A percentile compares a stretch with the other conserved stretches of the same genome.
phyloP scores from a whole-genome alignment of 2,888 invertebrate genomes.

The Mesoligia furuncula region DNA sequence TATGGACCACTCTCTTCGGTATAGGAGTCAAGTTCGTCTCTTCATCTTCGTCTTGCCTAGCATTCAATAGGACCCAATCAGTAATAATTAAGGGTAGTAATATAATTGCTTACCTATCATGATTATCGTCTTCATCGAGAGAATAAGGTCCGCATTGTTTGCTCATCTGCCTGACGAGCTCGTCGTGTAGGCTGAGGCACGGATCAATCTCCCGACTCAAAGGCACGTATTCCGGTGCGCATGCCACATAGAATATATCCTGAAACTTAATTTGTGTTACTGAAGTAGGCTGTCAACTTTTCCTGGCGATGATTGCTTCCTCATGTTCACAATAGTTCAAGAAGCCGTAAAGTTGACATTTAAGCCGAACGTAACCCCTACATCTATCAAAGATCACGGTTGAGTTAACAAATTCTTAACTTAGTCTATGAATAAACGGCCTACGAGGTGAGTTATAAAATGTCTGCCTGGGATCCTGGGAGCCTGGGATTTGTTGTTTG shows the following conservation, averaged over 20 bases:
- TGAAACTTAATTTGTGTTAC: conserved; percentile 62
- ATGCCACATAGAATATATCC: conserved; percentile 89
- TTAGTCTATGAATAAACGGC: background rate
- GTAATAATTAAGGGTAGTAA: background rate
- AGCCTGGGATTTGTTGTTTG: conserved; percentile 2
- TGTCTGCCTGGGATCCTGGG: no score
- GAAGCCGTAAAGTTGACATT: background rate
- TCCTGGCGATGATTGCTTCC: background rate
- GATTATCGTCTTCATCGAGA: conserved; percentile 83
- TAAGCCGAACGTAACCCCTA: background rate
- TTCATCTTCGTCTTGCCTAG: background rate
- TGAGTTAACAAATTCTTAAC: background rate
- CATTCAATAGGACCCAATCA: background rate
- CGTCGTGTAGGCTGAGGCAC: conserved; percentile 83
- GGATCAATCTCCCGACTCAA: conserved; percentile 85
- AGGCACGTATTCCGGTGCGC: conserved; percentile 88
- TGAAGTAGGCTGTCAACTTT: conserved; percentile 30
- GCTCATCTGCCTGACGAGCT: conserved; percentile 83
- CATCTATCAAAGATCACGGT: background rate
- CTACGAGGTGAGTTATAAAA: background rate
- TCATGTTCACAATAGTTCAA: background rate
- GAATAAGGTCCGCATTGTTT: conserved; percentile 81
- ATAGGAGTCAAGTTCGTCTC: background rate
- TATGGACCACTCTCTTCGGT: background rate
- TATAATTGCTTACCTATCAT: conserved; percentile 73